Base-by-base conservation (phyloP, 2,888 invertebrate species). In the Deilephila elpenor region DNA sequence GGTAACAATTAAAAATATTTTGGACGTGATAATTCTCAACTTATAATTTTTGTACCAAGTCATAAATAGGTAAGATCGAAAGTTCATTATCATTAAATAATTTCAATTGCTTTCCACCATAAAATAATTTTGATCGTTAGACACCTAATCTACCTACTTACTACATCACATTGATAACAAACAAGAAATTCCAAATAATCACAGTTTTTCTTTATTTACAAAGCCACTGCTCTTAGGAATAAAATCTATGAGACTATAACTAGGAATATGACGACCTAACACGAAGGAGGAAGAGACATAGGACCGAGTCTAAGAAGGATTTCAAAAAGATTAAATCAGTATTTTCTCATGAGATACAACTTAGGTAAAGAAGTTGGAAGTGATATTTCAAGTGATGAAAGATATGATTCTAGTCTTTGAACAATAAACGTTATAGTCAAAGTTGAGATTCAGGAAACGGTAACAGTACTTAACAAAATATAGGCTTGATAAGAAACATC, bases 131-230 rank as follows among this genome's bases (percentile, higher is more conserved):
- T 25, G 6, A 25, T 44, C 14, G 14, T 44, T 51, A 51, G 37
- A 51, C 51, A n/a, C 20, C 64, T 67, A 67, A 5, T 20, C 51
- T 61, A 62, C 37, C 62, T 67, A 67, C 44, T 51, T 44, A 51
- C 67, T 67, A 67, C 67, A 67, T 67, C 67, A 67, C 51, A 67
- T 67, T 51, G 25, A 67, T 51, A 67, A 67, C 64, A 64, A 34
- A 64, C 44, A 67, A 67, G 51, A 51, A 51, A 51, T 67, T 67
- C 61, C 25, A 25, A 51, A 67, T 44, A 67, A 67, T 67, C 67
- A 67, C 67, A 67, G 67, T 51, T 44, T 51, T 14, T 51, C 19
- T 56, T 64, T 67, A 67, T 67, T 51, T 67, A 51, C 67, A 67
- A 67, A 67, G 67, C 67, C 67, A 67, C 25, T 51, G 51, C 5